Evolutionary conservation across 2,888 invertebrate species (phyloP).

Genomic region (Lysandra bellargus): DNA sequence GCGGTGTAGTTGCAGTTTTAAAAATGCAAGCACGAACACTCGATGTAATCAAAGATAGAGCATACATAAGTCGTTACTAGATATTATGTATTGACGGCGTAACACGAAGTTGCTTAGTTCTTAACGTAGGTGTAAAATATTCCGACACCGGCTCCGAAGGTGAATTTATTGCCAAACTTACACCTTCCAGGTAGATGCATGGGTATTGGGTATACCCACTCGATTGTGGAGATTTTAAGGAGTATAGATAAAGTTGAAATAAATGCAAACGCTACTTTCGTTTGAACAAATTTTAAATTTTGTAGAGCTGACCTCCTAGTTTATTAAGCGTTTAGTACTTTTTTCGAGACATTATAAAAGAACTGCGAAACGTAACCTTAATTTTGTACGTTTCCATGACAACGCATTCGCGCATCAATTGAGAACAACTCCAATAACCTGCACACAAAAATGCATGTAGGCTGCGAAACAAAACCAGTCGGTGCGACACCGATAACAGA

Average conservation of each 20-base stretch:
- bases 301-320: no score
- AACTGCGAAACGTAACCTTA: background rate
- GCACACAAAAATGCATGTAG: background rate
- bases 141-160: background rate
- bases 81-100: background rate
- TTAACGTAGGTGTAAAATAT: constrained; percentile 5
- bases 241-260: background rate
- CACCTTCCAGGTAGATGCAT: background rate
- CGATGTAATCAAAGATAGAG: background rate
- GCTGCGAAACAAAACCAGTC: constrained; percentile 12
- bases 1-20: background rate
- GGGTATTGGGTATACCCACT: background rate
- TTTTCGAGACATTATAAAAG: background rate
- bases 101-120: background rate
- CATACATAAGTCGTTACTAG: background rate
- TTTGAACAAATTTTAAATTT: no score
- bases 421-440: background rate
- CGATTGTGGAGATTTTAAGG: background rate
- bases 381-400: background rate
- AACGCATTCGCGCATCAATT: background rate
- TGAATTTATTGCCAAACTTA: background rate
- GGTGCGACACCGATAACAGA: constrained; percentile 50
- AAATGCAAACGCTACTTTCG: no score
- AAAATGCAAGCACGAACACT: background rate
- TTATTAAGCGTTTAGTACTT: no score